Evolutionary conservation across 2,113 vertebrate genomes (phyloP).

Genomic region (Rhea pennata): DNA sequence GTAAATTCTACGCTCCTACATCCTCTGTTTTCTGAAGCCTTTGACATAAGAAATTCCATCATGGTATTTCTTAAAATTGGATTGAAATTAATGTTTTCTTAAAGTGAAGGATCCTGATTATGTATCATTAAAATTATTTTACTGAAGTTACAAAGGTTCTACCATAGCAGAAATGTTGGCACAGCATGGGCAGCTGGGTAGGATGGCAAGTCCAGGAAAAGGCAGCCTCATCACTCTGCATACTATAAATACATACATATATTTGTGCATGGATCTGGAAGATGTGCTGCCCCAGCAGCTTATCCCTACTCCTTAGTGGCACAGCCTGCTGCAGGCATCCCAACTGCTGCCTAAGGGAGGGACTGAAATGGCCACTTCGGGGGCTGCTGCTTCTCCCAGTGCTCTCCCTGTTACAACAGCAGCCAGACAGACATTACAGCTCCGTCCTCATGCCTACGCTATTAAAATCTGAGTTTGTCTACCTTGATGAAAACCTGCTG

Average conservation of each 20-base stretch:
- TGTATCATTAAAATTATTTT: background rate
- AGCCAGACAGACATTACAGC: background rate
- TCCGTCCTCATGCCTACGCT: background rate
- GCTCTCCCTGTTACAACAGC: background rate
- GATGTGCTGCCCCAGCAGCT: background rate
- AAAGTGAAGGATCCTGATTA: background rate
- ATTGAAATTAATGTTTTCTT: background rate
- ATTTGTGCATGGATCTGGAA: background rate
- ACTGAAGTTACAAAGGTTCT: background rate
- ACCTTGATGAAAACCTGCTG: background rate
- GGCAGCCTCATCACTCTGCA: background rate
- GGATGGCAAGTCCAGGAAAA: background rate
- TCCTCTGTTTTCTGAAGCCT: background rate
- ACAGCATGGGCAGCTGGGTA: background rate
- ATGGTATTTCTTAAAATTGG: background rate
- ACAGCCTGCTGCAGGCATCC: background rate
- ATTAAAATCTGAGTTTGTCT: background rate
- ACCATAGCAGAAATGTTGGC: background rate
- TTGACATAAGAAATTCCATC: background rate
- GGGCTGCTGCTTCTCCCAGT: background rate
- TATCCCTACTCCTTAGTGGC: background rate
- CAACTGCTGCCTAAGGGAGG: rapidly evolving
- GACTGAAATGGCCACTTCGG: background rate
- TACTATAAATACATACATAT: rapidly evolving
- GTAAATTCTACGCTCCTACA: background rate